A percentile compares a stretch with the other conserved stretches of the same genome.
Evolutionary conservation across 2,113 vertebrate genomes (phyloP).

Genomic region (Hiodon tergisus): DNA sequence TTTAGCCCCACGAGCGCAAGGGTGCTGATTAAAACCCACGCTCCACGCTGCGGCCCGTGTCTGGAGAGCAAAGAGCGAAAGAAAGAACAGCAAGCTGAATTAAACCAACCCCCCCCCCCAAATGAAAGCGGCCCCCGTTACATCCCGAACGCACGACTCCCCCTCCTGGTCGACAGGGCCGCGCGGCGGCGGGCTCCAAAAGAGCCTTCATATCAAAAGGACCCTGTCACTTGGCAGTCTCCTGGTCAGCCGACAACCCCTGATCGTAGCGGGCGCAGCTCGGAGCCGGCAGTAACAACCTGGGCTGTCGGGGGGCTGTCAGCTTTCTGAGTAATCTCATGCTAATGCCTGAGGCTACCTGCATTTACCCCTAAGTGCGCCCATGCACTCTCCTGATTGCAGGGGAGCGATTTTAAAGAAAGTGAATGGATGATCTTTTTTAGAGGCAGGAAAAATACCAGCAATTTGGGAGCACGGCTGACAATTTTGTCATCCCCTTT

Average conservation of each 20-base stretch:
- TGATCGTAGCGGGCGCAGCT: slow-evolving; percentile 32
- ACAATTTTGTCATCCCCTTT: slow-evolving; percentile 59
- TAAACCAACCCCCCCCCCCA: not conserved
- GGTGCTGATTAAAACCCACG: not conserved
- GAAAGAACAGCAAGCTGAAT: not conserved
- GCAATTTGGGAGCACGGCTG: slow-evolving; percentile 57
- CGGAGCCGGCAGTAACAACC: slow-evolving; percentile 39
- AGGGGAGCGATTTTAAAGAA: slow-evolving; percentile 55
- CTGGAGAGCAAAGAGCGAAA: not conserved
- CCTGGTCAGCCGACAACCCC: too few relatives aligned
- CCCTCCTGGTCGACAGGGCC: too few relatives aligned
- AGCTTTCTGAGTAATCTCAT: slow-evolving; percentile 66
- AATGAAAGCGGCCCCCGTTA: too few relatives aligned
- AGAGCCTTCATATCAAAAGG: too few relatives aligned
- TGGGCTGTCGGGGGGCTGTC: slow-evolving; percentile 48
- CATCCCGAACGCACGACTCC: too few relatives aligned
- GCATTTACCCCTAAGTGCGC: slow-evolving; percentile 68
- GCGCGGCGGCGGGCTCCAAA: not conserved
- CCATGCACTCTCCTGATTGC: slow-evolving; percentile 60
- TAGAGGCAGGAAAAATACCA: slow-evolving; percentile 53
- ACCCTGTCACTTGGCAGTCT: too few relatives aligned
- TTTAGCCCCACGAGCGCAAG: too few relatives aligned
- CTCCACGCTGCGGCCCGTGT: not conserved
- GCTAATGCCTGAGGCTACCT: slow-evolving; percentile 64
- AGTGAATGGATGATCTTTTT: slow-evolving; percentile 52